Conservation (phyloP, 2,888 invertebrate species). For the Villa cingulata region DNA sequence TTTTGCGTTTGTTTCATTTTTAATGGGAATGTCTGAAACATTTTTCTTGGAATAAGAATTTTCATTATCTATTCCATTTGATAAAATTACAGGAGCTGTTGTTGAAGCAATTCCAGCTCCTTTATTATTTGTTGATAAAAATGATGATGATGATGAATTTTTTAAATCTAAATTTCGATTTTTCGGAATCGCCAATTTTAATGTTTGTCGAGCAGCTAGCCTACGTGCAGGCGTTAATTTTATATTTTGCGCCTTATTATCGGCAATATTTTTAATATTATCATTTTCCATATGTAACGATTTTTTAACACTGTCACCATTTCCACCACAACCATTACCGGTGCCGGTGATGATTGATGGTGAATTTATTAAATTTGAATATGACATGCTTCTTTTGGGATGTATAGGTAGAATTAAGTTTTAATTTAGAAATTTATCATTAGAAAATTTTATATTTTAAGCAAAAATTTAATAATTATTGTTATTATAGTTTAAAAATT, state of each 20-base stretch:
- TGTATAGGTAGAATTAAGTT: too few species aligned
- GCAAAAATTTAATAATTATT: too few species aligned
- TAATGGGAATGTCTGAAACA: conserved; percentile 1
- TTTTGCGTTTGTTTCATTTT: background rate
- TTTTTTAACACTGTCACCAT: conserved; percentile 1
- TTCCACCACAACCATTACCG: background rate
- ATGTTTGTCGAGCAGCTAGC: conserved; percentile 32
- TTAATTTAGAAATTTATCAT: too few species aligned
- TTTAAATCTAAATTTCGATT: conserved; percentile 19
- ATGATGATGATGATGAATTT: conserved; percentile 3
- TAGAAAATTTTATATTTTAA: too few species aligned
- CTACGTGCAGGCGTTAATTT: conserved; percentile 36
- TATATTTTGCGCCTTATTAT: conserved; percentile 12
- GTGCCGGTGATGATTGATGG: background rate
- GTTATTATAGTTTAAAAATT: too few species aligned
- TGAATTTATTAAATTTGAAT: background rate
- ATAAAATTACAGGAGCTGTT: conserved; percentile 6
- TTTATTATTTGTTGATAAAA: background rate
- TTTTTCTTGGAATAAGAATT: conserved; percentile 1
- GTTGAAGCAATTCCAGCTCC: background rate
- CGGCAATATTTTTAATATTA: background rate
- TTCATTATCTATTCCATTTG: background rate
- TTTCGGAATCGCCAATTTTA: conserved; percentile 34
- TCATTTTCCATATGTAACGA: background rate
- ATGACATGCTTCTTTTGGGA: conserved; percentile 2